These are phyloP conservation scores for Amblyjoppa fuscipennis DNA, from an alignment of 2,888 invertebrate genomes.

Conservation along the genomic window DNA sequence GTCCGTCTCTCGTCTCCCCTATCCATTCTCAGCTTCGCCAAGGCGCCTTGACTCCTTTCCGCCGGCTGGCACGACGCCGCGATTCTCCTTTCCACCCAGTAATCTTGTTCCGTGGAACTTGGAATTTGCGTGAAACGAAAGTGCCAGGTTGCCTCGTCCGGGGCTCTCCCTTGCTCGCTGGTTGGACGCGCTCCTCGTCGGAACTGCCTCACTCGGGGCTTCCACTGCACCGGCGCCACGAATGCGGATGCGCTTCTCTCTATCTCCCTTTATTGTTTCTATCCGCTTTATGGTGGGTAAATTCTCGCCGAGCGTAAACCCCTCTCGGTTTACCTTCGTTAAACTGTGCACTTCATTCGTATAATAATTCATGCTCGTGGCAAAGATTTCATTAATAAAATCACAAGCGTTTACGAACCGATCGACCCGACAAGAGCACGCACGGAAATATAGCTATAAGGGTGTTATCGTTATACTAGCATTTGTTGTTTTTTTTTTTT, in stretches of 20 bases:
- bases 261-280: slow-evolving; percentile 50
- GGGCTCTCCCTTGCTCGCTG: slow-evolving; percentile 34
- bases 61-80: slow-evolving; percentile 66
- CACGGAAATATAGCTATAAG: neutral
- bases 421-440: neutral
- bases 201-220: slow-evolving; percentile 35
- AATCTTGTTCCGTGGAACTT: slow-evolving; percentile 78
- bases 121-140: slow-evolving; percentile 79
- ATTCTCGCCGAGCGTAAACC: slow-evolving; percentile 8
- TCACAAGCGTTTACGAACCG: neutral
- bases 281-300: slow-evolving; percentile 28
- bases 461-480: neutral
- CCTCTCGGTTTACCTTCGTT: slow-evolving; percentile 27
- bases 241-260: slow-evolving; percentile 59
- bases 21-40: slow-evolving; percentile 42
- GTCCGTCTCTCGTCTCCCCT: slow-evolving; percentile 37
- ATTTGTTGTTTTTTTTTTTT: too few relatives aligned
- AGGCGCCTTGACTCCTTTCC: slow-evolving; percentile 63
- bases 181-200: slow-evolving; percentile 29
- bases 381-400: slow-evolving; percentile 16
- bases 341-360: slow-evolving; percentile 12
- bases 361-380: slow-evolving; percentile 13
- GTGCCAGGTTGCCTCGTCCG: slow-evolving; percentile 72
- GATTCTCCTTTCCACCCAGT: slow-evolving; percentile 67
- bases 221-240: slow-evolving; percentile 37